phyloP scores from a whole-genome alignment of 2,797 vertebrate genomes.

The Rhinoraja longicauda region DNA sequence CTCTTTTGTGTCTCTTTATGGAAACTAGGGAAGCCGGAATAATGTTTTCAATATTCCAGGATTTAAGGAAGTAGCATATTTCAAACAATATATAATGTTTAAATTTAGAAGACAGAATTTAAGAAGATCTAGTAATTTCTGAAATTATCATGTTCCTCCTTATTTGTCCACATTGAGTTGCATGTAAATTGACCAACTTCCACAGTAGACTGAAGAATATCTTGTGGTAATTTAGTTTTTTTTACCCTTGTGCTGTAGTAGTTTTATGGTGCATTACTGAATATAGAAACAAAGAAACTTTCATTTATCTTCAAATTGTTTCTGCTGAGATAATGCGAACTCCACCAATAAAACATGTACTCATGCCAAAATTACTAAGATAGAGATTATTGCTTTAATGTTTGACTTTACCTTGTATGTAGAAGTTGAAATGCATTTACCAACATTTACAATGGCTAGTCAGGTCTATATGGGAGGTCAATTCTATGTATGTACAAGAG shows the following conservation, averaged over 20 bases:
- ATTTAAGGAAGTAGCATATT: too few relatives aligned
- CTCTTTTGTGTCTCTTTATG: too few relatives aligned
- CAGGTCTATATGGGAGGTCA: not conserved
- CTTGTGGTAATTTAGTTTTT: not conserved
- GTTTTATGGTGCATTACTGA: not conserved
- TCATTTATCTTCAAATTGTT: not conserved
- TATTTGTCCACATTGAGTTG: not conserved
- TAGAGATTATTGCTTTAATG: too few relatives aligned
- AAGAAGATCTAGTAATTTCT: not conserved
- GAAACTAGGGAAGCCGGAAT: too few relatives aligned
- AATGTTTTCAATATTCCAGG: too few relatives aligned
- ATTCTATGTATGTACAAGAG: not conserved
- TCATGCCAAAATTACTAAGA: not conserved
- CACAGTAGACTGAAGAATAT: not conserved
- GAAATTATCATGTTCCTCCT: not conserved
- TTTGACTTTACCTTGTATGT: not conserved
- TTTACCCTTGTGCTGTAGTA: not conserved
- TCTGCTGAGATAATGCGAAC: not conserved
- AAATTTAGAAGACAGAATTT: not conserved
- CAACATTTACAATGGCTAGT: not conserved
- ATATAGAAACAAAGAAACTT: not conserved
- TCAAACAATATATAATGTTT: too few relatives aligned
- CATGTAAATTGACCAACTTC: not conserved
- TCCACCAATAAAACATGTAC: not conserved
- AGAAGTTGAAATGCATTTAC: conserved; percentile 5